Conservation (phyloP, 2,113 vertebrate genomes). For the Chionodraco myersi region DNA sequence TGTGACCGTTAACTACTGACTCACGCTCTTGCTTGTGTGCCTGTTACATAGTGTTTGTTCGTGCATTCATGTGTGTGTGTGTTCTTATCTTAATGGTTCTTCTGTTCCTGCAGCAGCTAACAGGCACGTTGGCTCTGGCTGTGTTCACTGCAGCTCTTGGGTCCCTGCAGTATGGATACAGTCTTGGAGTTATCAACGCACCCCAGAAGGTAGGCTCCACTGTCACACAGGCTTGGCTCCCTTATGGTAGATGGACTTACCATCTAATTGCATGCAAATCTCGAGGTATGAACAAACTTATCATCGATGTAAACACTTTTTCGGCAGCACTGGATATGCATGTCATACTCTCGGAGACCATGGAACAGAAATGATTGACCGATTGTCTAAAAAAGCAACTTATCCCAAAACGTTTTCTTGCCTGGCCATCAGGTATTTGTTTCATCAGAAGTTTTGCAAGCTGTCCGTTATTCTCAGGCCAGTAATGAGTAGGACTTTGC, state of each 20-base stretch:
- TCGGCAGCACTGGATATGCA: not conserved
- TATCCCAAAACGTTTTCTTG: not conserved
- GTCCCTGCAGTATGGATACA: slow-evolving; percentile 95
- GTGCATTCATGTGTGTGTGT: not conserved
- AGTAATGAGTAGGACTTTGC: not conserved
- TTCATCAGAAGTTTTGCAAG: not conserved
- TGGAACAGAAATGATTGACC: not conserved
- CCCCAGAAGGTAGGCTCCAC: slow-evolving; percentile 89
- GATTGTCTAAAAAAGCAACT: not conserved
- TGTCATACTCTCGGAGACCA: not conserved
- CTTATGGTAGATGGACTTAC: too few species aligned
- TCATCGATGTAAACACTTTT: not conserved
- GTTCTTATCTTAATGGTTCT: not conserved
- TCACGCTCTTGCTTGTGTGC: not conserved
- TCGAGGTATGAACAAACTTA: not conserved
- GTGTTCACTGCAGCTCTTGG: slow-evolving; percentile 90
- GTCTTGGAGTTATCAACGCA: slow-evolving; percentile 95
- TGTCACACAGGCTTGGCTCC: not conserved
- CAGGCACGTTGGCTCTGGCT: slow-evolving; percentile 86
- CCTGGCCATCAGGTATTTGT: not conserved
- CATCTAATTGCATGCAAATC: not conserved
- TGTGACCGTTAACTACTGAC: not conserved
- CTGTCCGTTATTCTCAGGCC: not conserved
- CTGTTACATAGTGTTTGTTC: not conserved
- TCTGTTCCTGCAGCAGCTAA: slow-evolving; percentile 82